Base-by-base conservation (phyloP, 2,797 vertebrate species). In the Merluccius polli region DNA sequence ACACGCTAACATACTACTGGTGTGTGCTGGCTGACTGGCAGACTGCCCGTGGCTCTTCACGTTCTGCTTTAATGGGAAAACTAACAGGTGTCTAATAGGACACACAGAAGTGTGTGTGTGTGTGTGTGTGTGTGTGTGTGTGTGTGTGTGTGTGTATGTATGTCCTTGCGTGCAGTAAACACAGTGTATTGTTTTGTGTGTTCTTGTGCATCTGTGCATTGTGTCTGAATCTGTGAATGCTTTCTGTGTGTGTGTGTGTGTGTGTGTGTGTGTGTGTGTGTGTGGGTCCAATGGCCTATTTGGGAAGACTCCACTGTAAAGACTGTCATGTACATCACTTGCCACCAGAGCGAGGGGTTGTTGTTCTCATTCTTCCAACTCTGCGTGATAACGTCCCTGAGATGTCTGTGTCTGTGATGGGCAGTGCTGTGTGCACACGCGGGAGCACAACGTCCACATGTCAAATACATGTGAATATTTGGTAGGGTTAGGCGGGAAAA, bases 221-320 rank as follows among this genome's bases (percentile, higher is more conserved):
- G 30, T 52, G 31, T 79, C 41, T 30, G 81, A 52, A 16, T 48
- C 48, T 59, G 21, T 24, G 21, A 59, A 59, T 18, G 48, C 48
- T 59, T n/a, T 59, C 18, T 59, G 21, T 59, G 48, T 15, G 12
- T 59, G 48, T 21, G 21, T 52, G 6, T 52, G 48, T 15, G 12
- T 59, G 48, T 21, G 21, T 52, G 6, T 52, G 15, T 59, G 21
- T 59, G 48, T 59, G 48, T 59, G 48, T 48, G 18, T 21, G 7
- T n/a, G 52, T n/a, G 24, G n/a, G 9, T 63, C 3, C n/a, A 38
- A 63, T 63, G 24, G 1, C 8, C 52, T 63, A n/a, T 27, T 8
- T 10, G 10, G 21, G n/a, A 27, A n/a, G 52, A 63, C 2, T 63
- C 52, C 59, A 27, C 59, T 63, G 9, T 63, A 12, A 24, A 21